Conservation (phyloP, 2,113 vertebrate species). For the Muntiacus muntjak region DNA sequence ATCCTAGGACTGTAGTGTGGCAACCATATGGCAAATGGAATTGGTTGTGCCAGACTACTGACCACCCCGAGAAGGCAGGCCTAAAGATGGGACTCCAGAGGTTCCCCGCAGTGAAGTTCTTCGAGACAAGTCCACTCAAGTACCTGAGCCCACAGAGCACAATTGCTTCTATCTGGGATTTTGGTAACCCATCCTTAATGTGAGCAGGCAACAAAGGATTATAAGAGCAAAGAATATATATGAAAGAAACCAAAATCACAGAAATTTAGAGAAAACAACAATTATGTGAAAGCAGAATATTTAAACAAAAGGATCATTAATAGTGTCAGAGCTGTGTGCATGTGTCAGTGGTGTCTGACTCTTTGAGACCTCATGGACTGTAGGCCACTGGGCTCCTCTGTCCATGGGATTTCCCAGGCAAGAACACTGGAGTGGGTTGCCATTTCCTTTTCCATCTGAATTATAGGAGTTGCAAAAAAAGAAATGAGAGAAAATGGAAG, state of each 20-base stretch:
- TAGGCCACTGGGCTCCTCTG: background rate
- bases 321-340: background rate
- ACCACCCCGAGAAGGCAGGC: background rate
- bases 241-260: slow-evolving; percentile 12
- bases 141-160: background rate
- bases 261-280: background rate
- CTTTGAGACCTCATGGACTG: background rate
- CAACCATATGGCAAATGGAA: background rate
- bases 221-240: background rate
- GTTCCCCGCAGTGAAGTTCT: background rate
- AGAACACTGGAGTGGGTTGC: background rate
- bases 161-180: background rate
- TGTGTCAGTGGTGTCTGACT: background rate
- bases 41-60: background rate
- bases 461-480: background rate
- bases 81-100: background rate
- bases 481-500: background rate
- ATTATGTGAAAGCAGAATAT: slow-evolving; percentile 19
- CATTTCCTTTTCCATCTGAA: background rate
- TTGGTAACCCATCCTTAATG: background rate
- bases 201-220: background rate
- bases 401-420: background rate
- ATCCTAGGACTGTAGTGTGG: background rate
- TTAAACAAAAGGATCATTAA: background rate
- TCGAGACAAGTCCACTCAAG: background rate